These are phyloP conservation scores for Lottia gigantea DNA, from an alignment of 2,888 invertebrate species.

Conservation along the genomic window DNA sequence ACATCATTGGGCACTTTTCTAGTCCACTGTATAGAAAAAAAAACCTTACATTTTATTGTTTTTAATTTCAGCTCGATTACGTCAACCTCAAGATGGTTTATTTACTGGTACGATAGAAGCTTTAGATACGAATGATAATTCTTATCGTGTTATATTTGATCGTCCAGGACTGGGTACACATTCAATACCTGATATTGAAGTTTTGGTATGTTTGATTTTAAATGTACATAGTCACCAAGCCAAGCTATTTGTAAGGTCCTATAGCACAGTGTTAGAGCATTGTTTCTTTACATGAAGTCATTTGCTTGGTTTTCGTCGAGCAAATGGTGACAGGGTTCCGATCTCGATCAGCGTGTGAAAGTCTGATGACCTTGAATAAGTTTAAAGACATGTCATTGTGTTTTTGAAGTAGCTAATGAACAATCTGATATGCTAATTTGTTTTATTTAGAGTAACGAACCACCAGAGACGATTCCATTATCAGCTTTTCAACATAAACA, in stretches of 20 bases:
- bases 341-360: too few species aligned
- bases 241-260: too few species aligned
- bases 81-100: constrained; percentile 93
- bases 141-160: constrained; percentile 95
- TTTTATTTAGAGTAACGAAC: constrained; percentile 80
- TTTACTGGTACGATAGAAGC: constrained; percentile 95
- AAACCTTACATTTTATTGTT: too few species aligned
- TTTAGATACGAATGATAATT: constrained; percentile 92
- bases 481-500: constrained; percentile 80
- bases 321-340: too few species aligned
- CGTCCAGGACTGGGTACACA: constrained; percentile 91
- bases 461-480: constrained; percentile 88
- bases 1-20: too few species aligned
- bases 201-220: constrained; percentile 74
- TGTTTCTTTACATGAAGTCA: too few species aligned
- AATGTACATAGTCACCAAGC: too few species aligned
- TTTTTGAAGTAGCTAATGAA: too few species aligned
- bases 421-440: background rate
- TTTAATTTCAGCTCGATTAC: constrained; percentile 85
- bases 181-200: constrained; percentile 96
- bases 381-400: too few species aligned
- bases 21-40: constrained; percentile 13
- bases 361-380: too few species aligned
- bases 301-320: too few species aligned
- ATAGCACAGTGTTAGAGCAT: too few species aligned